A percentile compares a stretch with the other conserved stretches of the same genome.
These are phyloP conservation scores for Hermatobates lingyangjiaoensis DNA, from an alignment of 1,140 invertebrate species.

Conservation along the genomic window DNA sequence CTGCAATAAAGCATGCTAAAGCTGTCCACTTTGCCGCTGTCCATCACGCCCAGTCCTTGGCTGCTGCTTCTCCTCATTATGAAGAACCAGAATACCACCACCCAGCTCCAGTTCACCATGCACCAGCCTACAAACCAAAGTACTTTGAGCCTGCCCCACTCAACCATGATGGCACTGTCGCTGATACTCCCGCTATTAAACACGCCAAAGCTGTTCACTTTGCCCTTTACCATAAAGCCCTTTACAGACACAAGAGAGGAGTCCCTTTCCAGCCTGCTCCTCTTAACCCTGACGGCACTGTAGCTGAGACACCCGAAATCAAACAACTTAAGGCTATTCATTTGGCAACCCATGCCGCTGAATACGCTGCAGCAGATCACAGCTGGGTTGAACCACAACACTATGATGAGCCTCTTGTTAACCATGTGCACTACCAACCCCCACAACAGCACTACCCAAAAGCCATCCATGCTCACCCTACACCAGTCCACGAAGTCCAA, in stretches of 20 bases:
- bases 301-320: constrained; percentile 29
- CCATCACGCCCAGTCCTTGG: neutral
- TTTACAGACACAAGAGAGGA: neutral
- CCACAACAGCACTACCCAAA: neutral
- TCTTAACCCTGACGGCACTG: constrained; percentile 24
- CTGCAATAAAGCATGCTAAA: constrained; percentile 22
- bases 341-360: constrained; percentile 16
- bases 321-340: constrained; percentile 18
- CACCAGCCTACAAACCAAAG: neutral
- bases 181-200: constrained; percentile 28
- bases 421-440: neutral
- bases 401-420: neutral
- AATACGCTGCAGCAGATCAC: constrained; percentile 1
- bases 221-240: constrained; percentile 31
- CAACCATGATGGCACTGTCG: constrained; percentile 8
- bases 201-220: constrained; percentile 34
- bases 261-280: constrained; percentile 8
- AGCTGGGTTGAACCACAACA: neutral
- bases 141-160: constrained; percentile 7
- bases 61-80: neutral
- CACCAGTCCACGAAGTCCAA: neutral
- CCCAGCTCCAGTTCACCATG: neutral
- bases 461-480: neutral
- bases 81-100: neutral
- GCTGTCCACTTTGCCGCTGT: neutral